Base-by-base conservation (phyloP, 2,888 invertebrate species). In the Argynnis bischoffii region DNA sequence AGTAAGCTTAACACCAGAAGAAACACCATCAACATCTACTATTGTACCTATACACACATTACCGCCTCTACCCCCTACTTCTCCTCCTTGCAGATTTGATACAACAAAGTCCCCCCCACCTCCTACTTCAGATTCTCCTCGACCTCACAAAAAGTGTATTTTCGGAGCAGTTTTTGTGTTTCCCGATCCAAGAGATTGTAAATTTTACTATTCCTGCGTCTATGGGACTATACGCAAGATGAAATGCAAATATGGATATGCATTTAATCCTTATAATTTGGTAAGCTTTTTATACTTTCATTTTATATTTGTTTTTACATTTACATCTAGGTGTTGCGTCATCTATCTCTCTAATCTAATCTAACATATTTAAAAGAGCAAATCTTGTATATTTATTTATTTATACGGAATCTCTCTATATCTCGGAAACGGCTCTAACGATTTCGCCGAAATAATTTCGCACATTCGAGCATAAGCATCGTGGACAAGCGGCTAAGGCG, bases 221-320 rank as follows among this genome's bases (percentile, higher is more conserved):
- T 61, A 64, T 47, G 72, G 70, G 14, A 46, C 2, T 16, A 55
- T 70, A 46, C 46, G 31, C 4, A 71, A 26, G 50, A 15, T 18
- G 3, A 57, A 53, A 15, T 75, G 75, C 13, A 67, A 54, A 46
- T 61, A 65, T 47, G 71, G 69, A 8, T 67, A 67, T 41, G 71
- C 69, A 16, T 74, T 74, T 35, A 74, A 69, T 8, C 69, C 71
- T 14, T 69, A 64, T 41, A 8, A 64, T 11, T 59, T 72, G 70
- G 75, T 75, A 18, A 74, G 75, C 56, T 31, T 64, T 47, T 46
- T 46, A 35, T 46, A 14, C n/a, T 60, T 59, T 26, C 13, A 14
- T 3, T 47, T 46, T 53, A 11, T 8, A 35, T 8, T 35, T 35
- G 6, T 35, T 11, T 35, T 35, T 35, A 35, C 8, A 35, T 6